These are phyloP conservation scores for Meleagris gallopavo DNA, from an alignment of 2,113 vertebrate genomes.

Conservation along the genomic window DNA sequence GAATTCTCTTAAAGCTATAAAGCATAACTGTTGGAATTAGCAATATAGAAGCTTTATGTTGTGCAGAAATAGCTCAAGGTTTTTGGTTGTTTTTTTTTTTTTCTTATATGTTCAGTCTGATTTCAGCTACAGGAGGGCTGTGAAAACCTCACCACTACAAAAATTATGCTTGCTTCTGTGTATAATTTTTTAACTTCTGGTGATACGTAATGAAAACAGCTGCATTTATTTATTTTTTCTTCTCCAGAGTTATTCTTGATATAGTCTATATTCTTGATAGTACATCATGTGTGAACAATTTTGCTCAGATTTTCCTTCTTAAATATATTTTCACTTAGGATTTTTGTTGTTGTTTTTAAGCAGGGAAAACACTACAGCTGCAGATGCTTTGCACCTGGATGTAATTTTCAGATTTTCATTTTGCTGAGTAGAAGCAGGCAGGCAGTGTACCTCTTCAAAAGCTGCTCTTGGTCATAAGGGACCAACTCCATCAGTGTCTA, in stretches of 20 bases:
- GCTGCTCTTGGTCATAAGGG: not conserved
- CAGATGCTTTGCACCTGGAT: not conserved
- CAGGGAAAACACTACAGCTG: not conserved
- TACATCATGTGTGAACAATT: not conserved
- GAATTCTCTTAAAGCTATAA: conserved; percentile 53
- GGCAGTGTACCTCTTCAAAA: not conserved
- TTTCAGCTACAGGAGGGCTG: not conserved
- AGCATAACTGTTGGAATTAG: not conserved
- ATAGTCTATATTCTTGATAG: not conserved
- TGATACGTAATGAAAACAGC: not conserved
- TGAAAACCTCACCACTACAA: not conserved
- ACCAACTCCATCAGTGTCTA: not conserved
- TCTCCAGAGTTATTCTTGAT: not conserved
- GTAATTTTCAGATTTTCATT: not conserved
- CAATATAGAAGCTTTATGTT: not conserved
- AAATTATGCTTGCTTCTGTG: not conserved
- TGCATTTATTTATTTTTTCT: not conserved
- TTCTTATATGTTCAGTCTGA: not conserved
- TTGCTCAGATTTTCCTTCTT: not conserved
- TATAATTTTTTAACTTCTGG: not conserved
- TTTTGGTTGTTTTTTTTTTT: not conserved
- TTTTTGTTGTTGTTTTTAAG: not conserved
- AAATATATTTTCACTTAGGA: not conserved
- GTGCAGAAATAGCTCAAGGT: not conserved
- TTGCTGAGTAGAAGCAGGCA: not conserved